These are phyloP conservation scores for Diglossa cyanea DNA, from an alignment of 2,797 vertebrate genomes.

Conservation along the genomic window DNA sequence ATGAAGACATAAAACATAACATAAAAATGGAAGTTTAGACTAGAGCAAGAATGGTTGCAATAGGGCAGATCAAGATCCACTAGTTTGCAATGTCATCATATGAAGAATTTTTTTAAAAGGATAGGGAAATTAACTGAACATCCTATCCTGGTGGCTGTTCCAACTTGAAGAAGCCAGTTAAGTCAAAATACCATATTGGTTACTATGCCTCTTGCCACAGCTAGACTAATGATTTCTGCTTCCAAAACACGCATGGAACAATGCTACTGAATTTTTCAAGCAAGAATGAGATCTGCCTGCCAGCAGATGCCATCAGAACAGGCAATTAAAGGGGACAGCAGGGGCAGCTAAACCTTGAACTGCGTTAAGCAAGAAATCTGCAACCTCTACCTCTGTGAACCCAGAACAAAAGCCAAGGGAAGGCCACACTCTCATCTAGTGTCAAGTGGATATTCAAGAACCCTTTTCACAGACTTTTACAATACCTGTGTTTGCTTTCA, in stretches of 20 bases:
- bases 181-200: background rate
- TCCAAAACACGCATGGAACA: background rate
- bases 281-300: background rate
- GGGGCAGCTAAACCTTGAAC: background rate
- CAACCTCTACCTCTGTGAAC: accelerated
- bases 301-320: background rate
- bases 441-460: background rate
- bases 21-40: background rate
- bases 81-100: background rate
- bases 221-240: background rate
- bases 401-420: background rate
- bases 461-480: background rate
- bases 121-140: background rate
- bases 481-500: background rate
- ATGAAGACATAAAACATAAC: background rate
- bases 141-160: background rate
- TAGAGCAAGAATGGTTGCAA: background rate
- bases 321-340: background rate
- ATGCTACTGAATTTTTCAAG: background rate
- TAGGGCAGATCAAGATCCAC: background rate
- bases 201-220: background rate
- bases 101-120: background rate
- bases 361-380: background rate
- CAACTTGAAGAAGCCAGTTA: background rate
- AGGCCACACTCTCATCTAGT: background rate